Evolutionary conservation across 2,888 invertebrate genomes (phyloP), one percentile per base, ranked within the genome.

Genomic region (Zygaena filipendulae): DNA sequence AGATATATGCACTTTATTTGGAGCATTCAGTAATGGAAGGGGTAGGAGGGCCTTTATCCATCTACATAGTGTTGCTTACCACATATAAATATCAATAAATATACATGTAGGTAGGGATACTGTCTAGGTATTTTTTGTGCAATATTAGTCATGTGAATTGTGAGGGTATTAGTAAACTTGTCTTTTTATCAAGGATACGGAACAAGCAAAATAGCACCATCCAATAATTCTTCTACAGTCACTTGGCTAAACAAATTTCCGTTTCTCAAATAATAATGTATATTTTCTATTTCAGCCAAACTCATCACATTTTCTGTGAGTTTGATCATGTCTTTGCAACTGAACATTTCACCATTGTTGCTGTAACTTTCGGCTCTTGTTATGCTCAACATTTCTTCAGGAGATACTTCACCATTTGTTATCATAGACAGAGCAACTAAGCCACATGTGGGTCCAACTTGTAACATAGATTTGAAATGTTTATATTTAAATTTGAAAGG

Each of bases 341-440:
- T 89, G 50, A 93, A 91, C 82, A 96, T 91, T 83, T 97, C 97
- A 5, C 97, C 96, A 46, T 92, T 88, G 42, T 86, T 85, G 3
- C 91, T 91, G 48, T 83, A 91, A 2, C 86, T 84, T 40, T 81
- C 67, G 11, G 68, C 53, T 56, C 83, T 82, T 1, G 92, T 90
- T 40, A 83, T 75, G 33, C 81, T 68, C 2, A 91, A 69, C 9
- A 85, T 79, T 32, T 87, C 70, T 13, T 67, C 77, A 5, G 82
- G 70, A n/a, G 83, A 60, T 3, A 83, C 75, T 30, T 71, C 69
- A 25, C 82, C 83, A 36, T 84, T 81, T 0, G 87, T 71, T 25
- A 90, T 80, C 90, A 95, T 94, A 20, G 89, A 88, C 14, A 95
- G 61, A 2, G 94, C 93, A n/a, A 91, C 91, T 32, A 95, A 61